Conservation (phyloP, 2,113 vertebrate genomes). For the Burhinus oedicnemus region DNA sequence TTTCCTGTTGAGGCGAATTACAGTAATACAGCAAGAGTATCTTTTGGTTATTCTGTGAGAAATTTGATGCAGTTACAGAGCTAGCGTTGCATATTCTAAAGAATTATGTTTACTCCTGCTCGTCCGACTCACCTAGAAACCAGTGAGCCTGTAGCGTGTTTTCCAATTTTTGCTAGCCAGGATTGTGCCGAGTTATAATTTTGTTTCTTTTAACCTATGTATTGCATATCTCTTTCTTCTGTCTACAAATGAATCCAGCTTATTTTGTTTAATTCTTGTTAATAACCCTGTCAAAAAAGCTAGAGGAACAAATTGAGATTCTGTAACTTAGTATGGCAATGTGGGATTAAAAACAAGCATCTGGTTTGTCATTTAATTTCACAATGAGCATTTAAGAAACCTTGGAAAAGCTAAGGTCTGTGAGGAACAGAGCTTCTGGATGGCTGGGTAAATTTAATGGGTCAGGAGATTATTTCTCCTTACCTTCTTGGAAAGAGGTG, state of each 20-base stretch:
- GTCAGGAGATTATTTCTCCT: background rate
- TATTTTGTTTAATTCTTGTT: background rate
- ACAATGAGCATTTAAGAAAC: background rate
- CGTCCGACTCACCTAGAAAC: background rate
- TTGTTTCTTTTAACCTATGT: background rate
- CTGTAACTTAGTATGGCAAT: background rate
- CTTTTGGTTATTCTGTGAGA: background rate
- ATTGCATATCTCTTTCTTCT: background rate
- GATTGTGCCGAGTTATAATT: background rate
- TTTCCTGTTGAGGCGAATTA: background rate
- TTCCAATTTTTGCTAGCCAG: background rate
- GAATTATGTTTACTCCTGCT: background rate
- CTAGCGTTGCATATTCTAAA: background rate
- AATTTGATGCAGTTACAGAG: background rate
- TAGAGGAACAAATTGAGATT: background rate
- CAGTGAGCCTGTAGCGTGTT: background rate
- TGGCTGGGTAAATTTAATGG: background rate
- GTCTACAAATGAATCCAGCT: background rate
- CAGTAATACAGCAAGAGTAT: background rate
- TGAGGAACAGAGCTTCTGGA: background rate
- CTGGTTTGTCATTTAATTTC: background rate
- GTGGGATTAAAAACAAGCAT: background rate
- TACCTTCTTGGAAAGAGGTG: background rate
- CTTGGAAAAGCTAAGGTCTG: background rate
- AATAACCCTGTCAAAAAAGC: background rate